A percentile compares a stretch with the other conserved stretches of the same genome.
phyloP scores from a whole-genome alignment of 2,113 vertebrate genomes.

The Vulpes lagopus region DNA sequence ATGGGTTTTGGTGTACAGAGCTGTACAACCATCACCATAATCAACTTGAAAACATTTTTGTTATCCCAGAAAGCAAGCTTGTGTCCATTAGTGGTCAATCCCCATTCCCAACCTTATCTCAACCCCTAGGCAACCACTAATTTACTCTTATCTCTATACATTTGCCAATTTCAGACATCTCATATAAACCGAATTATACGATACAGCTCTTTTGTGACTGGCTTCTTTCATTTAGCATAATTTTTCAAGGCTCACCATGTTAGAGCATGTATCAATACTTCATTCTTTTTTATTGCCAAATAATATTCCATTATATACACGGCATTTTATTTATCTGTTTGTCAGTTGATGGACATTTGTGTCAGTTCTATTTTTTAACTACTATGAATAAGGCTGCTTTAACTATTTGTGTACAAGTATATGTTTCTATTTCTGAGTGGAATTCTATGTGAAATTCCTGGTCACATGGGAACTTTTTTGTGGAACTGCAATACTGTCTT shows the following conservation, averaged over 20 bases:
- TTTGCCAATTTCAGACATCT: neutral
- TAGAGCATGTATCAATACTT: neutral
- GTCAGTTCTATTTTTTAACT: neutral
- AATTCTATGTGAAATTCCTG: neutral
- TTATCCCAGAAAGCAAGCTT: neutral
- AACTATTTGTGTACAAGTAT: neutral
- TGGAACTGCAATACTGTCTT: neutral
- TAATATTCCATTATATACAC: neutral
- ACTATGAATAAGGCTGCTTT: neutral
- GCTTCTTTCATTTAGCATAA: neutral
- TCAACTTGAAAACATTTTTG: neutral
- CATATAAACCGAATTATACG: neutral
- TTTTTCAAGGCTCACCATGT: neutral
- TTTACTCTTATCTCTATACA: neutral
- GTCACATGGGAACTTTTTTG: neutral
- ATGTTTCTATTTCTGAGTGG: neutral
- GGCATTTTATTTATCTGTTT: neutral
- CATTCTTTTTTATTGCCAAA: neutral
- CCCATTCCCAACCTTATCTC: fast-evolving
- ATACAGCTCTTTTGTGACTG: neutral
- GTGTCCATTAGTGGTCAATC: neutral
- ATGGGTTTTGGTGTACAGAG: neutral
- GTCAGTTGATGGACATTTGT: constrained; percentile 1
- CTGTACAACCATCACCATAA: neutral
- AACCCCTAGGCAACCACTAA: neutral